phyloP scores from a whole-genome alignment of 2,113 vertebrate genomes.

The Ovis canadensis region DNA sequence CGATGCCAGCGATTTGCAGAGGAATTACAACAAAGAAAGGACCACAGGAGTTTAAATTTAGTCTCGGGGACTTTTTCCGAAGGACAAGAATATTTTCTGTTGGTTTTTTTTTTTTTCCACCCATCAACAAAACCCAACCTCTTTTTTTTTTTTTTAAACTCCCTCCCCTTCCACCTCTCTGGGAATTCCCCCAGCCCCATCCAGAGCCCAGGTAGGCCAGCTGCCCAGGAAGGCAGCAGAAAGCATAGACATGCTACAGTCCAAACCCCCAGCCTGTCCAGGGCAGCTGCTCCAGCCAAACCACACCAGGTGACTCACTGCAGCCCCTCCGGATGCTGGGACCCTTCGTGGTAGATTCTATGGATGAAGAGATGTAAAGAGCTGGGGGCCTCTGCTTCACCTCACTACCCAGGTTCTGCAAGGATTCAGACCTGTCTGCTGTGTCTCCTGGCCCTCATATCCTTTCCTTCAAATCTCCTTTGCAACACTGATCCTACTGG shows the following conservation, averaged over 20 bases:
- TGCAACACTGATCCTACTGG: constrained; percentile 60
- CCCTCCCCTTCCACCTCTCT: neutral
- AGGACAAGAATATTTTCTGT: constrained; percentile 4
- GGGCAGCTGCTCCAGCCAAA: constrained; percentile 56
- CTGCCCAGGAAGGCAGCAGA: neutral
- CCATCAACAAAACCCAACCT: neutral
- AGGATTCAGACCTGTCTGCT: constrained; percentile 61
- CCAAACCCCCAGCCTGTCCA: constrained; percentile 18
- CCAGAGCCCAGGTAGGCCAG: neutral
- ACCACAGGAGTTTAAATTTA: constrained; percentile 25
- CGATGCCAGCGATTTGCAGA: constrained; percentile 54
- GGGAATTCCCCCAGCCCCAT: neutral
- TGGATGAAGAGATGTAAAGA: constrained; percentile 58
- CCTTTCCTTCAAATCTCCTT: constrained; percentile 54
- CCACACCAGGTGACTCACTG: constrained; percentile 51
- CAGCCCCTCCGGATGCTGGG: constrained; percentile 36
- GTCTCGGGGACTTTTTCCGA: constrained; percentile 36
- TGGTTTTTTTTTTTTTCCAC: neutral
- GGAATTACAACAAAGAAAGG: constrained; percentile 73
- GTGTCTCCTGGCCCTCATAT: constrained; percentile 45
- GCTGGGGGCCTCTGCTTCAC: constrained; percentile 57
- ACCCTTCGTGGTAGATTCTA: constrained; percentile 26
- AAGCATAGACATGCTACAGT: constrained; percentile 5
- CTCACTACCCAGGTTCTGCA: constrained; percentile 48
- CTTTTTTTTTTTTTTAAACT: neutral